Base-by-base conservation (phyloP, 64 coral and sea anemone genomes). In the Stylophora pistillata region DNA sequence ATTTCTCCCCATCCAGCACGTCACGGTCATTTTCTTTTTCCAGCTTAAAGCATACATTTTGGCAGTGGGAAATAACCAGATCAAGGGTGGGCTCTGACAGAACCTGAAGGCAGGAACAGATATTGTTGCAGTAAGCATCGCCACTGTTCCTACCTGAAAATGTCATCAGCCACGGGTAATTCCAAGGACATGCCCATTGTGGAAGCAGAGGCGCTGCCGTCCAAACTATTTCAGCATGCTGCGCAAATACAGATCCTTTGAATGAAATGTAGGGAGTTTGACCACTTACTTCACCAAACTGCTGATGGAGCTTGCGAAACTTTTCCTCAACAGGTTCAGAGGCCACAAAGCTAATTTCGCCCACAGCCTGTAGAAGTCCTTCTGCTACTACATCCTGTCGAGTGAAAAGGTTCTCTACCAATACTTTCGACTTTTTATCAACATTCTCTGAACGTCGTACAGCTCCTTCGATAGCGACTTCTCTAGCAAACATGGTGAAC, bases 201-300 rank as follows among this genome's bases (percentile, higher is more conserved):
- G 91, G 91, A 59, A 93, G 56, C 72, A 93, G 60, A 21, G 26
- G 31, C 25, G 77, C 33, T 54, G 57, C 75, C 20, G 85, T 93
- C 91, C 91, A 93, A 32, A 72, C 70, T 10, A 76, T 2, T 6
- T 33, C 17, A 15, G 53, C 10, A 10, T 93, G 69, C 11, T 63
- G 23, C 18, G 16, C 53, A 0, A 93, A 5, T 25, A 82, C 14
- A 15, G 91, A 88, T 15, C 86, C 91, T 66, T 31, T 93, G 78
- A 93, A 93, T n/a, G 86, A 29, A 28, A 93, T 59, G 10, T 75
- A 93, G 23, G 91, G 68, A 55, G 54, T 29, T 2, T 56, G 34
- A 14, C 71, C 71, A 9, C 72, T 37, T 93, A 76, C 7, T 73
- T 72, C 53, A 63, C 76, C 34, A 87, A 61, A 72, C 73, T 81